Base-by-base conservation (phyloP, 1,140 invertebrate species). In the Charaxes varanes region DNA sequence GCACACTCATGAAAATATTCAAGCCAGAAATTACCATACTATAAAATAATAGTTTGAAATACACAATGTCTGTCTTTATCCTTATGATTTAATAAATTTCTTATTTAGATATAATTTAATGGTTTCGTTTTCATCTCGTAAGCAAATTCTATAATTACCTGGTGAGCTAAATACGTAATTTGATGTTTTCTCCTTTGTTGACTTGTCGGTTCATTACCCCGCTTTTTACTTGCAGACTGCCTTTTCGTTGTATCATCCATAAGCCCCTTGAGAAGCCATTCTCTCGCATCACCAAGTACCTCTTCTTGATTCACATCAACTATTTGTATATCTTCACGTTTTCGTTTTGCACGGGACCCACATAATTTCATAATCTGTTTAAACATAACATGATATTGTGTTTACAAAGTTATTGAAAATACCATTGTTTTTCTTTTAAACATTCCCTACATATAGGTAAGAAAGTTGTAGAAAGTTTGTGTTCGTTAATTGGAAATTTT, bases 151-250 rank as follows among this genome's bases (percentile, higher is more conserved):
- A n/a, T n/a, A 30, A 8, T 54, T 64, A 90, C 88, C 86, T 93
- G 94, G 74, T 94, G 93, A 4, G 96, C 96, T 38, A 98, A 86
- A 79, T 98, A 98, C 2, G 95, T 97, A 53, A 98, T 98, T 85
- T 98, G 97, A 87, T 98, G 96, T 81, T 98, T 98, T 21, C 91
- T 85, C 54, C 88, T 90, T 45, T 92, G 91, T 54, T 91, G 90
- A 7, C 85, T 86, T 2, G 90, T 89, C 0, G 91, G 90, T 51
- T 90, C 87, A 54, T 88, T 86, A 18, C 87, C 87, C 37, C 82
- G 86, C 43, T 68, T 76, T 47, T 88, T 86, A 41, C 83, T 80
- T 19, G 86, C 46, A 15, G 84, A 77, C 37, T 85, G 64, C 53
- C 82, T 65, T 77, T 79, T 86, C 32, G 86, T 80, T 31, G 87